Base-by-base conservation (phyloP, 2,113 vertebrate genomes). In the Taxidea taxus region DNA sequence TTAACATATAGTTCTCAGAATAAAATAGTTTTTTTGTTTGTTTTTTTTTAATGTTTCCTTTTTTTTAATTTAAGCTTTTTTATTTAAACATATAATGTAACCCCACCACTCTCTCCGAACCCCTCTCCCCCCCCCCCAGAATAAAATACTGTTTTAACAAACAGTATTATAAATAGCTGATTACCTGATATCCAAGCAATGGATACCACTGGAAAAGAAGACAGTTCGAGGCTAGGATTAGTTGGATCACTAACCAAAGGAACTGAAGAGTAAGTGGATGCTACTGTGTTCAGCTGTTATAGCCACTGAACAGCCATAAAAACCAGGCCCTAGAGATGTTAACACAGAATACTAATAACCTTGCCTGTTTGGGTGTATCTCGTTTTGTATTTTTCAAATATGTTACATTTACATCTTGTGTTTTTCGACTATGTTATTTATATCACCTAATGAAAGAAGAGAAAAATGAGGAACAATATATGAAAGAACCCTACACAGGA, bases 151-250 rank as follows among this genome's bases (percentile, higher is more conserved):
- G 31, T 87, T 91, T 90, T 74, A 95, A 39, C 4, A 92, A 78
- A 60, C 86, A 87, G 47, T 56, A 72, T 78, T 37, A 93, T 66
- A 94, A 95, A 91, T 89, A 66, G 42, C 85, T 85, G 56, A 90
- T 64, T 87, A 92, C 68, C 23, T 86, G 75, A 97, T 11, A 95
- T 92, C n/a, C 74, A 97, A 92, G 72, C 68, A 96, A 97, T 80
- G 92, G 92, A 54, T 56, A 93, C 12, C 68, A 34, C 8, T 84
- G 44, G 66, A 96, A 91, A 66, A 70, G 23, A 92, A 72, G 31
- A 87, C 25, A 70, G 49, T 94, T 96, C 42, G 90, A 84, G 34
- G 12, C 54, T 70, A 39, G 54, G 42, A 96, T 93, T 95, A 95
- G 80, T 1, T 93, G 81, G 25, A 96, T 96, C 87, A 92, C 66